Base-by-base conservation (phyloP, 2,113 vertebrate genomes). In the Hippopotamus amphibius region DNA sequence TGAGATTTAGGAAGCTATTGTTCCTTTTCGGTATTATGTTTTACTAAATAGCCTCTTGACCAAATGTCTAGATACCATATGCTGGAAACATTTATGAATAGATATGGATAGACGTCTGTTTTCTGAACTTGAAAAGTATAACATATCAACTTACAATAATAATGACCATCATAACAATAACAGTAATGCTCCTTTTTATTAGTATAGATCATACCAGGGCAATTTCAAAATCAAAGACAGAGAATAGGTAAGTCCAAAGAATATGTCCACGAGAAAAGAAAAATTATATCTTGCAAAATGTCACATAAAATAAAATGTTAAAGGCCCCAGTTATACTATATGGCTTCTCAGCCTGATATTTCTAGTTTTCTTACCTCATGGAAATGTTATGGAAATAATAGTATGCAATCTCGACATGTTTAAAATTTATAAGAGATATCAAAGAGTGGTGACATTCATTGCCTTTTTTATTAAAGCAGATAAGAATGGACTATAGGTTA, bases 381-480 rank as follows among this genome's bases (percentile, higher is more conserved):
- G 72, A 69, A 95, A 96, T 93, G 88, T 95, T 93, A 95, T 95
- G 46, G 92, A 30, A 96, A 96, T 92, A 95, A 97, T 80, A 95
- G 13, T 92, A 96, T 95, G 83, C 24, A 95, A 97, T 95, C 97
- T 93, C 95, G 88, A 95, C 66, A 84, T 95, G 90, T 97, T 97
- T 95, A 97, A 98, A 97, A 97, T 97, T 84, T 97, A 97, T 97
- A 93, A 96, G 97, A 92, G 30, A 97, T 97, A 98, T 96, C 88
- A 96, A 95, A 97, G 68, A 81, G 82, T 94, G 98, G 88, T 93
- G 97, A 84, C 97, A 98, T 98, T 98, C 97, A 97, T 97, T 98
- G 97, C 98, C 95, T 98, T 99, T 98, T 98, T 98, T 98, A 98
- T 98, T 98, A 98, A 97, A 98, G 93, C 84, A 97, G 98, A 98